These are phyloP conservation scores for Caloenas nicobarica DNA, from an alignment of 2,113 vertebrate genomes.

Conservation along the genomic window DNA sequence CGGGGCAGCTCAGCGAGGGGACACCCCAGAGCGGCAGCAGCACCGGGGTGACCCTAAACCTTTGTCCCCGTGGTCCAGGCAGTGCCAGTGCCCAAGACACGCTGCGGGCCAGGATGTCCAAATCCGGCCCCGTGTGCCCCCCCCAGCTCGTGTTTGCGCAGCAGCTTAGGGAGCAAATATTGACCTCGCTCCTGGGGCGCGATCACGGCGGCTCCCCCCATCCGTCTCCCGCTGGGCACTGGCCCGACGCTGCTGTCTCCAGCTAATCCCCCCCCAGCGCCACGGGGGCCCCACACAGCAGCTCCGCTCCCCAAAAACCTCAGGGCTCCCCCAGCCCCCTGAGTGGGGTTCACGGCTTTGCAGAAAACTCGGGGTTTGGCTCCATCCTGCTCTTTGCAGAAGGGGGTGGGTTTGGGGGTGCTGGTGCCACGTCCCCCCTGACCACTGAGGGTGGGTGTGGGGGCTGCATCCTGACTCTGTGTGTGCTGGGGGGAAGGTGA, in stretches of 20 bases:
- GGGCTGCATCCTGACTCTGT: background rate
- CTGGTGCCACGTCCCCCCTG: background rate
- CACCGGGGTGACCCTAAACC: background rate
- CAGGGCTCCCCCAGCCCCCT: background rate
- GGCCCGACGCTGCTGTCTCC: background rate
- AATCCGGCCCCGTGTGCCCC: fast-evolving
- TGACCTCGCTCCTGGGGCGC: background rate
- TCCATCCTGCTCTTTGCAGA: fast-evolving
- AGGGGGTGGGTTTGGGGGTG: background rate
- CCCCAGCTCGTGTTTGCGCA: background rate
- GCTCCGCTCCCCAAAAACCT: background rate
- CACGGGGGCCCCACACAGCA: fast-evolving
- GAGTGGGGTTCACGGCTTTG: too few species aligned
- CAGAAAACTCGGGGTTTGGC: background rate
- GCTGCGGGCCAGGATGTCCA: background rate
- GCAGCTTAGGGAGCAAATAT: constrained; percentile 41
- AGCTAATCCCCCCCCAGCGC: background rate
- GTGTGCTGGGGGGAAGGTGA: background rate
- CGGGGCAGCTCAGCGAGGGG: background rate
- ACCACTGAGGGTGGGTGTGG: background rate
- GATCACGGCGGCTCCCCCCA: background rate
- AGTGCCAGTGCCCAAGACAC: too few species aligned
- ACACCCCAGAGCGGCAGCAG: fast-evolving
- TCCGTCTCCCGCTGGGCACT: background rate
- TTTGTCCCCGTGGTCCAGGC: background rate